Evolutionary conservation across 92 coral and sea anemone genomes (phyloP).

Genomic region (Palythoa grandiflora): DNA sequence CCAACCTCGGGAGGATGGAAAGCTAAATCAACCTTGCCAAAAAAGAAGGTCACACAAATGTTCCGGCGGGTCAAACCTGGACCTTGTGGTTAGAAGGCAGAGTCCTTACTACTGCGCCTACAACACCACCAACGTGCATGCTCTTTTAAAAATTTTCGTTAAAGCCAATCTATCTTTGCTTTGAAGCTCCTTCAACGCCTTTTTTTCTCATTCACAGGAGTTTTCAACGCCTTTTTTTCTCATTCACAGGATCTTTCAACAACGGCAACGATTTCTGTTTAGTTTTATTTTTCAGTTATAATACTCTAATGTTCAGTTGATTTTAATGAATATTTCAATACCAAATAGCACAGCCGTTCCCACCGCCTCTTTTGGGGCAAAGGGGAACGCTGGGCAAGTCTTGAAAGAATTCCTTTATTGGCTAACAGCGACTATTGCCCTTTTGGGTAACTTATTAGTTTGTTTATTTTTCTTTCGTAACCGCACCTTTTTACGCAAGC

Average conservation of each 20-base stretch:
- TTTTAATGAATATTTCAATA: conserved; percentile 6
- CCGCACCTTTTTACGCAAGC: conserved; percentile 64
- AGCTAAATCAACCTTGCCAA: too few relatives aligned
- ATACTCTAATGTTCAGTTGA: background rate
- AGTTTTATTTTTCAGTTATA: background rate
- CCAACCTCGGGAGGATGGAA: too few relatives aligned
- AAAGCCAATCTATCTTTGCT: background rate
- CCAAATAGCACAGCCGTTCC: conserved; percentile 37
- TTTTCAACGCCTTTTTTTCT: background rate
- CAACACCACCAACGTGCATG: too few relatives aligned
- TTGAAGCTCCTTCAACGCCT: background rate
- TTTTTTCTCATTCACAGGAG: background rate
- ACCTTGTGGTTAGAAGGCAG: too few relatives aligned
- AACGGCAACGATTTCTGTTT: background rate
- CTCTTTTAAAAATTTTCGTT: too few relatives aligned
- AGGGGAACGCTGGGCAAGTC: background rate
- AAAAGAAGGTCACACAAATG: too few relatives aligned
- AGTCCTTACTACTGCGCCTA: too few relatives aligned
- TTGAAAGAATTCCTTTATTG: conserved; percentile 70
- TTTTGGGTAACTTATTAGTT: conserved; percentile 74
- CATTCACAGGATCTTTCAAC: background rate
- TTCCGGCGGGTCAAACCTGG: too few relatives aligned
- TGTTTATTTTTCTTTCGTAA: conserved; percentile 66
- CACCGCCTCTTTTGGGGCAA: background rate
- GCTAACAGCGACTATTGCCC: conserved; percentile 68